A percentile compares a stretch with the other conserved stretches of the same genome.
Evolutionary conservation across 2,888 invertebrate species (phyloP).

Genomic region (Lepidonotus clava): DNA sequence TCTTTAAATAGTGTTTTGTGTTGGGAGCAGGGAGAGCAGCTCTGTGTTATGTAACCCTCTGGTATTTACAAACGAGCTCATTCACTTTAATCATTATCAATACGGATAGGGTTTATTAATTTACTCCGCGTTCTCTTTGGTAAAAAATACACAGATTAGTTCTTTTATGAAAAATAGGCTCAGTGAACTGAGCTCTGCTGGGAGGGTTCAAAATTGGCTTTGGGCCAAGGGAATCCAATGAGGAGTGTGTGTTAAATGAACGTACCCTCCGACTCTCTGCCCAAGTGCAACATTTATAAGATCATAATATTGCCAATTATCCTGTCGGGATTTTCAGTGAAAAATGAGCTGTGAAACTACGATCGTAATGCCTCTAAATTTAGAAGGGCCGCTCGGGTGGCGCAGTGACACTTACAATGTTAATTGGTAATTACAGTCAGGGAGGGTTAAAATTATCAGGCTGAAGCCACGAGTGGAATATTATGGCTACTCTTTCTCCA

Average conservation of each 20-base stretch:
- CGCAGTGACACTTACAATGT: neutral
- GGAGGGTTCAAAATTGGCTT: neutral
- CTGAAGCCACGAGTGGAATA: neutral
- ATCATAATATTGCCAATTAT: slow-evolving; percentile 8
- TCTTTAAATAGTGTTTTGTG: neutral
- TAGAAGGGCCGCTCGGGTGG: neutral
- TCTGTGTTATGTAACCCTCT: neutral
- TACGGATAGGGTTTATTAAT: neutral
- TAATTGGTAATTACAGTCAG: slow-evolving; percentile 20
- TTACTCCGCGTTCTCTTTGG: neutral
- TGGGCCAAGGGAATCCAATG: neutral
- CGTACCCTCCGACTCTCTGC: neutral
- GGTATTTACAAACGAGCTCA: neutral
- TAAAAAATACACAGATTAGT: too few species aligned
- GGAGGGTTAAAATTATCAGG: neutral
- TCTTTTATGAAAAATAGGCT: too few species aligned
- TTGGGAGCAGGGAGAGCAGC: neutral
- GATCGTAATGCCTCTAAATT: neutral
- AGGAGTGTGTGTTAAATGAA: neutral
- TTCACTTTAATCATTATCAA: neutral
- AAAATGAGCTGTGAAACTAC: neutral
- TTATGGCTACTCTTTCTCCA: slow-evolving; percentile 1
- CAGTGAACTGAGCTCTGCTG: too few species aligned
- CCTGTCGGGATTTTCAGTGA: neutral
- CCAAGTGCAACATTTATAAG: slow-evolving; percentile 9